phyloP scores from a whole-genome alignment of 2,888 invertebrate species.

The Resseliella maxima region DNA sequence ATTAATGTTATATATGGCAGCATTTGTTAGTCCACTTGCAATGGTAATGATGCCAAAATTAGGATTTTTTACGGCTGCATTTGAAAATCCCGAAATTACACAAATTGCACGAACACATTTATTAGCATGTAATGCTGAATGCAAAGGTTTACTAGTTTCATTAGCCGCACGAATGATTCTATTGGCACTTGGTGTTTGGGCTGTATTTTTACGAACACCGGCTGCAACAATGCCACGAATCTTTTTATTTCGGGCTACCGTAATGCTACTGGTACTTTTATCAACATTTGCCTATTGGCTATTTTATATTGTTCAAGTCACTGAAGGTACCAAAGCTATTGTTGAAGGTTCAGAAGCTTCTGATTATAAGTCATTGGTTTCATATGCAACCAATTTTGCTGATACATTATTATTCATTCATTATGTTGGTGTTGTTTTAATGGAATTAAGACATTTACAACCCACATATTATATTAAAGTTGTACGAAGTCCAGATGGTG shows the following conservation, averaged over 20 bases:
- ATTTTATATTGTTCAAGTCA: constrained; percentile 94
- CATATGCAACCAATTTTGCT: constrained; percentile 91
- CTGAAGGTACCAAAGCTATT: constrained; percentile 82
- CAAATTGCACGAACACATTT: constrained; percentile 77
- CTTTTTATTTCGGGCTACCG: constrained; percentile 88
- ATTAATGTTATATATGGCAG: constrained; percentile 80
- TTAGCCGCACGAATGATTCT: constrained; percentile 91
- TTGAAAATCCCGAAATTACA: constrained; percentile 75
- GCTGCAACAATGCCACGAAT: constrained; percentile 91
- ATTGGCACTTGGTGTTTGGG: constrained; percentile 91
- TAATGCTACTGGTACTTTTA: constrained; percentile 88
- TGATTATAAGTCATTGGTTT: constrained; percentile 89
- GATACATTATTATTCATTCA: constrained; percentile 96
- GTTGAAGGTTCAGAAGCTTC: constrained; percentile 83
- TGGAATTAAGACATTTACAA: constrained; percentile 92
- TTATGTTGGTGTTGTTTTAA: constrained; percentile 90
- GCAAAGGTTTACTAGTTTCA: constrained; percentile 92
- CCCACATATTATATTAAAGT: constrained; percentile 90
- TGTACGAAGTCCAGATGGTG: constrained; percentile 95
- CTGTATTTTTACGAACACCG: constrained; percentile 86
- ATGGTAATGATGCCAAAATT: constrained; percentile 96
- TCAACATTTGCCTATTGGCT: constrained; percentile 98
- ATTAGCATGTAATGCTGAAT: constrained; percentile 90
- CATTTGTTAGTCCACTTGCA: constrained; percentile 91
- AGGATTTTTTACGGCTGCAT: constrained; percentile 82